A percentile compares a stretch with the other conserved stretches of the same genome.
Conservation (phyloP, 1,140 invertebrate genomes). For the Drosophila arizonae region DNA sequence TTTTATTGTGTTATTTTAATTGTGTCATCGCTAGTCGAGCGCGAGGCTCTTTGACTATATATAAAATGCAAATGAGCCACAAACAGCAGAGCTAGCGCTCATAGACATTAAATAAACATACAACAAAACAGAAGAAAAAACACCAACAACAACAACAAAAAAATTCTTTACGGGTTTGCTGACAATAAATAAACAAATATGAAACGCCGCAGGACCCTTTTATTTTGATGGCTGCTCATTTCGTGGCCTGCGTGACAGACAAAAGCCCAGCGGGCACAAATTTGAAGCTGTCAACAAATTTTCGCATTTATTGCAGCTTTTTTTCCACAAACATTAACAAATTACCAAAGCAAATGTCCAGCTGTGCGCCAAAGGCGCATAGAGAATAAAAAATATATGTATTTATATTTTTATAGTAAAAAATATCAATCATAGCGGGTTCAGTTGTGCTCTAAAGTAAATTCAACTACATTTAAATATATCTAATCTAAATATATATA, state of each 20-base stretch:
- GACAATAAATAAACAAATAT: constrained; percentile 74
- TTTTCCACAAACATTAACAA: constrained; percentile 44
- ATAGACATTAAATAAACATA: constrained; percentile 43
- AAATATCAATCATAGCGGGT: neutral
- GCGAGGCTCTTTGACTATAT: neutral
- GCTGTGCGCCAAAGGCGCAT: constrained; percentile 29
- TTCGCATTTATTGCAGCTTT: constrained; percentile 54
- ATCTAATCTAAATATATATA: too few species aligned
- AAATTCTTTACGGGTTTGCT: constrained; percentile 38
- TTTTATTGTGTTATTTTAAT: constrained; percentile 38
- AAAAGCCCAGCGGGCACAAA: constrained; percentile 50
- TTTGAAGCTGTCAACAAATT: constrained; percentile 73
- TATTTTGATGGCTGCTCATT: constrained; percentile 41
- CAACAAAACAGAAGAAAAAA: constrained; percentile 13
- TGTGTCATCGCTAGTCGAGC: constrained; percentile 38
- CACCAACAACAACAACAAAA: constrained; percentile 5
- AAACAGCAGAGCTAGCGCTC: constrained; percentile 43
- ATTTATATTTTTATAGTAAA: neutral
- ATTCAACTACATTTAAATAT: too few species aligned
- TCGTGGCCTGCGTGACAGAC: constrained; percentile 42
- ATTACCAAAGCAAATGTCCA: constrained; percentile 36
- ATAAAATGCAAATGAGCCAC: constrained; percentile 63
- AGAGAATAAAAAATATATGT: neutral
- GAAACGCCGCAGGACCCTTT: constrained; percentile 58
- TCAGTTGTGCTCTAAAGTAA: too few species aligned